Conservation (phyloP, 2,113 vertebrate species). For the Mesembrinibis cayennensis region DNA sequence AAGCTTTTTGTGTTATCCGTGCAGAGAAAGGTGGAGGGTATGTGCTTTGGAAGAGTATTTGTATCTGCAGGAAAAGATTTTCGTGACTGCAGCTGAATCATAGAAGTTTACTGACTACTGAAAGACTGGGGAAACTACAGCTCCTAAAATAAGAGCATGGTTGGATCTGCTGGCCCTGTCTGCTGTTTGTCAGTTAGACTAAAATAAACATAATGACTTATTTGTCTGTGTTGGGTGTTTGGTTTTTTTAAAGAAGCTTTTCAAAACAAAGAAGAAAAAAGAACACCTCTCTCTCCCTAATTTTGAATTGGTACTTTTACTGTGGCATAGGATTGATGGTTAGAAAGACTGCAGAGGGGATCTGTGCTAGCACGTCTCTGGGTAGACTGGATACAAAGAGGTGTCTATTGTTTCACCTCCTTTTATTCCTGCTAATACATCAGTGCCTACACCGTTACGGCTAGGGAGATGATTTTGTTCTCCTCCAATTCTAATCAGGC, state of each 20-base stretch:
- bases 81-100: not conserved
- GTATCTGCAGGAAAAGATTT: not conserved
- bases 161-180: not conserved
- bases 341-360: too few species aligned
- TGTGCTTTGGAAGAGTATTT: not conserved
- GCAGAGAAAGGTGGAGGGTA: not conserved
- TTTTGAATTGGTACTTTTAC: not conserved
- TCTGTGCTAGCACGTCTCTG: not conserved
- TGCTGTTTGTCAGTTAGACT: not conserved
- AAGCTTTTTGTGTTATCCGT: not conserved
- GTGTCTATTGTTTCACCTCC: fast-evolving
- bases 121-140: not conserved
- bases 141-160: not conserved
- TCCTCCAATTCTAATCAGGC: not conserved
- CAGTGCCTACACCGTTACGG: not conserved
- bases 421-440: not conserved
- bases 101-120: not conserved
- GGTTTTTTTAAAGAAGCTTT: not conserved
- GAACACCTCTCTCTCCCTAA: not conserved
- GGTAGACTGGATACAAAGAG: not conserved
- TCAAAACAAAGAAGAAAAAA: not conserved
- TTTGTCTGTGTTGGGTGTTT: not conserved
- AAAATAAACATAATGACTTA: not conserved
- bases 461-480: fast-evolving
- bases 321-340: not conserved